These are phyloP conservation scores for Sarcoramphus papa DNA, from an alignment of 2,797 vertebrate genomes.

Conservation along the genomic window DNA sequence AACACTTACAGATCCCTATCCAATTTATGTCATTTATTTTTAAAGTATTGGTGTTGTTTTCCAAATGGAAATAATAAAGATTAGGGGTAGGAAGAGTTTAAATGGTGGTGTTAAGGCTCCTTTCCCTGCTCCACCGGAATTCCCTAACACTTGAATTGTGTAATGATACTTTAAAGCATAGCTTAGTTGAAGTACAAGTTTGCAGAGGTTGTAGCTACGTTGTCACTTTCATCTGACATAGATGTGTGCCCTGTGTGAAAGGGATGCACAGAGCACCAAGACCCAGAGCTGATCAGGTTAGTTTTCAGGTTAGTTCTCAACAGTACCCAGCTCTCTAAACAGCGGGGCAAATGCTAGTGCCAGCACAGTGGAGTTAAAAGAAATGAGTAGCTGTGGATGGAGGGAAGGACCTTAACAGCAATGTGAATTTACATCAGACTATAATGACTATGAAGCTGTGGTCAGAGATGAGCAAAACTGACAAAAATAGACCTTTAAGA, in stretches of 20 bases:
- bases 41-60: neutral
- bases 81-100: neutral
- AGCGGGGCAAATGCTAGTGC: neutral
- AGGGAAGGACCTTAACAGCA: neutral
- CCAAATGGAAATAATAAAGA: neutral
- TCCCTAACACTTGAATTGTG: neutral
- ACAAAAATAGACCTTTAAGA: neutral
- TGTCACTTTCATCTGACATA: neutral
- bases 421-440: neutral
- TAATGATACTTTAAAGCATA: neutral
- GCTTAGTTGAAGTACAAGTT: neutral
- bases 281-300: neutral
- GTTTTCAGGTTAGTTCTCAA: neutral
- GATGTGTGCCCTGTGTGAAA: neutral
- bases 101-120: neutral
- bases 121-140: neutral
- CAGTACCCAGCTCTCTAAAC: neutral
- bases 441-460: neutral
- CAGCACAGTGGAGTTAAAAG: neutral
- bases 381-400: neutral
- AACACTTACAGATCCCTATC: neutral
- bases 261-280: neutral
- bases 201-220: neutral
- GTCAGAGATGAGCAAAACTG: neutral
- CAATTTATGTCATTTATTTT: neutral